Evolutionary conservation across 2,888 invertebrate species (phyloP), one percentile per base, ranked within the genome.

Genomic region (Heliothis peltigera): DNA sequence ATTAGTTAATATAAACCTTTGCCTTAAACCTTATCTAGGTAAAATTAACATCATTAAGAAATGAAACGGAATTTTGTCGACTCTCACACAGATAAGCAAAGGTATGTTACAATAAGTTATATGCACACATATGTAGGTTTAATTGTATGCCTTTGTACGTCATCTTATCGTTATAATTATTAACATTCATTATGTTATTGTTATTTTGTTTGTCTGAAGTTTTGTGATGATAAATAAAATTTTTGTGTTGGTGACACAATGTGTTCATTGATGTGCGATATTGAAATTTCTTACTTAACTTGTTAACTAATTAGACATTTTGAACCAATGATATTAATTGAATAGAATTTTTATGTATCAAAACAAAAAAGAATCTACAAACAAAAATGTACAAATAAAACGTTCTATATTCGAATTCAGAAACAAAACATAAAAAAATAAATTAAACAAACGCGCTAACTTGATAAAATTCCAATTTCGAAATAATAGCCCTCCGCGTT

Each of bases 401-500:
- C 17, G 15, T 42, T 21, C 32, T 39, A 6, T 47, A 52, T 54
- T 44, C 4, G 48, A 55, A 22, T 0, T 47, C 15, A 18, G 39
- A n/a, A 39, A 35, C 15, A 35, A 1, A 55, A 64, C 56, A 6
- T 43, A 53, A 42, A 5, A 44, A n/a, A 47, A 18, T 49, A 39
- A 35, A 4, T 19, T 17, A 53, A 46, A 15, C 8, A 32, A 39
- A 21, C 52, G 1, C 17, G 43, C 19, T 17, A 53, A 52, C 53
- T 22, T 47, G 0, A 53, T 61, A 59, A 62, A 64, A 72, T 60
- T 65, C 54, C 49, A 64, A 61, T 63, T 62, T 58, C 58, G 55
- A 71, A 76, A 66, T 59, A 55, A 74, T 64, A 62, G 43, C 55
- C 52, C 44, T 43, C 62, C 69, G 46, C 73, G 69, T 79, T 74